These are phyloP conservation scores for Mustela lutreola DNA, from an alignment of 2,113 vertebrate genomes.

Conservation along the genomic window DNA sequence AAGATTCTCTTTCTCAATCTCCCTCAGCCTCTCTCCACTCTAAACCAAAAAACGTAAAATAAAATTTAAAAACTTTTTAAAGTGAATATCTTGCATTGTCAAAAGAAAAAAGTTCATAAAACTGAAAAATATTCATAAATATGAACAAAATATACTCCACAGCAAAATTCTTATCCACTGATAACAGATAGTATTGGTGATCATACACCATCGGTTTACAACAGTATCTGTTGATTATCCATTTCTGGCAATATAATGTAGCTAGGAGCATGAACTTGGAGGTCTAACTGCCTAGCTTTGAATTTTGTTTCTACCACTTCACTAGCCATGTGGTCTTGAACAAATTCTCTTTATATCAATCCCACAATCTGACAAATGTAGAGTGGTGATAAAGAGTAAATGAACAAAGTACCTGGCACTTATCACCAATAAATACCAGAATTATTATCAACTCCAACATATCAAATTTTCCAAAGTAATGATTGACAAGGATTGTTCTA, in stretches of 20 bases:
- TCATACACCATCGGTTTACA: background rate
- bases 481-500: background rate
- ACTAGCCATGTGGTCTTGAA: background rate
- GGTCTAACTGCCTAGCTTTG: background rate
- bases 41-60: background rate
- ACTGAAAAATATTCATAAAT: background rate
- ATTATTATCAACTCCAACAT: background rate
- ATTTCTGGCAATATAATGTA: background rate
- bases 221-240: background rate
- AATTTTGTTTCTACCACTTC: slow-evolving; percentile 22
- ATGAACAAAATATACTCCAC: slow-evolving; percentile 7
- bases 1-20: background rate
- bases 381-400: background rate
- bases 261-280: background rate
- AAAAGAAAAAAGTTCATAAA: background rate
- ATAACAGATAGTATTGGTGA: background rate
- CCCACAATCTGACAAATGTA: slow-evolving; percentile 28
- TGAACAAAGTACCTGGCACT: background rate
- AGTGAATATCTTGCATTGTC: background rate
- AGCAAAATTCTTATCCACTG: background rate
- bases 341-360: slow-evolving; percentile 11
- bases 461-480: background rate
- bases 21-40: background rate
- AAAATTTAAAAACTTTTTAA: no score
- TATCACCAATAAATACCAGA: slow-evolving; percentile 26